Conservation (phyloP, 2,797 vertebrate species). For the Lutjanus argentimaculatus region DNA sequence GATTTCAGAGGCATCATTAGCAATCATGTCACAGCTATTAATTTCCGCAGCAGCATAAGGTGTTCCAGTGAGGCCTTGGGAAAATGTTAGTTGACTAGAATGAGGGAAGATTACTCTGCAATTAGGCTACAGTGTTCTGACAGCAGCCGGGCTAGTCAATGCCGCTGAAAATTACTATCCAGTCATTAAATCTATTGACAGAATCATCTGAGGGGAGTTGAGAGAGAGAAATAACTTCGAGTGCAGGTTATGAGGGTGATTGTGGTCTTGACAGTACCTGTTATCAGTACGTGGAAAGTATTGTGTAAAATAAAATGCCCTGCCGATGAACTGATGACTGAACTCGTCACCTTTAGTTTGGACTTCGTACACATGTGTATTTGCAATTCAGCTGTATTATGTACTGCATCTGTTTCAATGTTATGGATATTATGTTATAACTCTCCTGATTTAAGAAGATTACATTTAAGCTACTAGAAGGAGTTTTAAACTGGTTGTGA, state of each 20-base stretch:
- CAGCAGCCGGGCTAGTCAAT: slow-evolving; percentile 1
- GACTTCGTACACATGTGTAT: slow-evolving; percentile 3
- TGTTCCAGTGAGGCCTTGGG: slow-evolving; percentile 8
- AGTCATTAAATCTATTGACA: slow-evolving; percentile 45
- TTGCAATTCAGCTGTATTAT: background rate
- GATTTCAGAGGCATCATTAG: slow-evolving; percentile 33
- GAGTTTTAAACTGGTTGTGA: no score
- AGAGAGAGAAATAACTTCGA: slow-evolving; percentile 8
- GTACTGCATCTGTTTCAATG: background rate
- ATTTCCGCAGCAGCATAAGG: slow-evolving; percentile 15
- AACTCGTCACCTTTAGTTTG: slow-evolving; percentile 8
- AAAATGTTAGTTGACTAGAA: slow-evolving; percentile 39
- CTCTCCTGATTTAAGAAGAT: background rate
- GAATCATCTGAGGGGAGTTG: slow-evolving; percentile 29
- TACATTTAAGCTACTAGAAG: no score
- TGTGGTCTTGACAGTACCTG: slow-evolving; percentile 8
- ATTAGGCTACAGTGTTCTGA: slow-evolving; percentile 18
- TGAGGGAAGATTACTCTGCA: slow-evolving; percentile 39
- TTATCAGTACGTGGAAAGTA: slow-evolving; percentile 13
- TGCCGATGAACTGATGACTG: background rate
- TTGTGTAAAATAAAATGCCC: background rate
- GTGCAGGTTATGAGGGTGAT: slow-evolving; percentile 9
- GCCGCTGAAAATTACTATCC: slow-evolving; percentile 37
- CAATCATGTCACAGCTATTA: slow-evolving; percentile 24
- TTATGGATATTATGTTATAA: background rate